phyloP scores from a whole-genome alignment of 2,888 invertebrate species.

The Cosmia trapezina region DNA sequence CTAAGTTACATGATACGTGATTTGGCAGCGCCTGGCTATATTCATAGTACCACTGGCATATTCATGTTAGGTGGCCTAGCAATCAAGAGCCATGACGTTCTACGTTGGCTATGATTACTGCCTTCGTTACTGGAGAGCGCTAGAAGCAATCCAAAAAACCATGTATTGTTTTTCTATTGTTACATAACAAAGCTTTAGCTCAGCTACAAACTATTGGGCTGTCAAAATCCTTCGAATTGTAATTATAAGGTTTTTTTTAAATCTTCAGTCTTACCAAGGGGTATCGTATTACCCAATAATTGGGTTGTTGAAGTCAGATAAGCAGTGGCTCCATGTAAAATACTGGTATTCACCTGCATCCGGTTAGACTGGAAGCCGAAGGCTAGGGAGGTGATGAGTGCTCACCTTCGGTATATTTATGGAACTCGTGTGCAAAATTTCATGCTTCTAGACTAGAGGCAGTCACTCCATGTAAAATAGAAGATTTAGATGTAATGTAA shows the following conservation, averaged over 20 bases:
- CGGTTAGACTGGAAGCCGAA: too few relatives aligned
- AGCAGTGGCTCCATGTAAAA: too few relatives aligned
- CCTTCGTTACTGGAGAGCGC: not conserved
- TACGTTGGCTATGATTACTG: not conserved
- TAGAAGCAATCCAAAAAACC: not conserved
- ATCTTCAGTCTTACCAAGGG: too few relatives aligned
- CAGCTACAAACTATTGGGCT: not conserved
- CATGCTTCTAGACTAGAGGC: not conserved
- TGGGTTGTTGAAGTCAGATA: too few relatives aligned
- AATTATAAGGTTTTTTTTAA: too few relatives aligned
- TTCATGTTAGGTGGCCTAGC: too few relatives aligned
- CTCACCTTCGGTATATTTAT: not conserved
- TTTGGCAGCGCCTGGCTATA: slow-evolving; percentile 23
- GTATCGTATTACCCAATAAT: too few relatives aligned
- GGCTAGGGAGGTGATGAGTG: not conserved
- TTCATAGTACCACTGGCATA: too few relatives aligned
- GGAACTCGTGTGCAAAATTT: not conserved
- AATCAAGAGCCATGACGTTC: not conserved
- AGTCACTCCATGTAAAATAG: too few relatives aligned
- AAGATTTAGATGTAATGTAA: too few relatives aligned
- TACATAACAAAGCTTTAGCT: not conserved
- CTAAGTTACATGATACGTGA: not conserved
- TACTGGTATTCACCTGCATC: too few relatives aligned
- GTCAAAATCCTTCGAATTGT: not conserved
- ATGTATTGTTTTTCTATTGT: not conserved